These are phyloP conservation scores for Eupithecia dodoneata DNA, from an alignment of 2,888 invertebrate genomes.

Conservation along the genomic window DNA sequence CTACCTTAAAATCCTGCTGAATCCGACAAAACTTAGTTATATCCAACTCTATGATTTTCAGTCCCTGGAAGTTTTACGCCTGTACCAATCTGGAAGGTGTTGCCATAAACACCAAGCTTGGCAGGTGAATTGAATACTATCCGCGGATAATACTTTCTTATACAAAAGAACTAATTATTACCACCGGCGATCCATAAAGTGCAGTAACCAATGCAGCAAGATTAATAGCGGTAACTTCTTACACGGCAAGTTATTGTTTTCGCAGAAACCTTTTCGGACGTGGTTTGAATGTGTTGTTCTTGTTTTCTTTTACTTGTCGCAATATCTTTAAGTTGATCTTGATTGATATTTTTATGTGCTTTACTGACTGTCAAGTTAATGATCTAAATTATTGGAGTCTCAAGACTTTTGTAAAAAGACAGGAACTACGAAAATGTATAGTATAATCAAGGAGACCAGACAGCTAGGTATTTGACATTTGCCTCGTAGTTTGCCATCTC, in stretches of 20 bases:
- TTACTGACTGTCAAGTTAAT: not conserved
- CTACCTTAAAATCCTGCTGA: not conserved
- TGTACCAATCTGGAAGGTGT: not conserved
- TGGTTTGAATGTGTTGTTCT: constrained; percentile 14
- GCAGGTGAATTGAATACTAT: not conserved
- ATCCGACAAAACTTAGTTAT: not conserved
- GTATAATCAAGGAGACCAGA: not conserved
- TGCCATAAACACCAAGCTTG: constrained; percentile 1
- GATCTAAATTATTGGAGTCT: not conserved
- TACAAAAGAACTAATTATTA: constrained; percentile 33
- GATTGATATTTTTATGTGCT: not conserved
- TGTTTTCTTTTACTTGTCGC: not conserved
- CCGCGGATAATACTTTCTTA: not conserved
- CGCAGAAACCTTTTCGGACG: constrained; percentile 22
- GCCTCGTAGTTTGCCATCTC: not conserved
- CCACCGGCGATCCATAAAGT: constrained; percentile 26
- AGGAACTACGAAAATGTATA: not conserved
- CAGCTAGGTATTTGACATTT: not conserved
- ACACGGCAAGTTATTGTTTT: constrained; percentile 20
- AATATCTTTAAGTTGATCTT: not conserved
- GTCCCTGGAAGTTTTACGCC: not conserved
- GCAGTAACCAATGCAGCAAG: constrained; percentile 33
- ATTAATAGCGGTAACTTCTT: constrained; percentile 28
- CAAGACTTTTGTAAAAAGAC: not conserved
- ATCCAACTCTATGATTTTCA: not conserved